A percentile compares a stretch with the other conserved stretches of the same genome.
These are phyloP conservation scores for Ligdia adustata DNA, from an alignment of 2,888 invertebrate genomes.

Conservation along the genomic window DNA sequence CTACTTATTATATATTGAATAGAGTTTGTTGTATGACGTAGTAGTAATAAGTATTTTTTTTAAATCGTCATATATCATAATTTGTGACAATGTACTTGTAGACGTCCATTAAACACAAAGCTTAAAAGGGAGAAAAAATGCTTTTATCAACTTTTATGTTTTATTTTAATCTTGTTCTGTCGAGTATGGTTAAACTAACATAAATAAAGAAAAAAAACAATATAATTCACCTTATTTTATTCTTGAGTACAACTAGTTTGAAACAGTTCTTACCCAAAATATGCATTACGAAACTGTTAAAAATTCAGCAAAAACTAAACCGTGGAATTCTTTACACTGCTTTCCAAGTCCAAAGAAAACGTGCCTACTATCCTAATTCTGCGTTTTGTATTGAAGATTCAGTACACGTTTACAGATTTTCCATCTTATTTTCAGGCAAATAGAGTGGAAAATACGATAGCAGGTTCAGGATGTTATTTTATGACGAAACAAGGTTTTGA, in stretches of 20 bases:
- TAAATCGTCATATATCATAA: no score
- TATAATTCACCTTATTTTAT: no score
- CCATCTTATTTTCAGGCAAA: constrained; percentile 2
- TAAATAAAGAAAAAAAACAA: no score
- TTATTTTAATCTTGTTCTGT: no score
- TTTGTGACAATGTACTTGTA: no score
- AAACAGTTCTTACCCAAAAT: constrained; percentile 26
- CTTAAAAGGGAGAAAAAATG: no score
- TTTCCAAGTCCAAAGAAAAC: constrained; percentile 76
- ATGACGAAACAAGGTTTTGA: constrained; percentile 45
- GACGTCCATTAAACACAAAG: no score
- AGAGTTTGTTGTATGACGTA: not conserved
- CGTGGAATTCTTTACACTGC: constrained; percentile 53
- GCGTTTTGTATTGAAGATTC: constrained; percentile 23
- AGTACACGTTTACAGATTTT: not conserved
- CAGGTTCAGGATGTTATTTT: constrained; percentile 11
- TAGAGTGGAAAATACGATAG: constrained; percentile 16
- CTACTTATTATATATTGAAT: constrained; percentile 5
- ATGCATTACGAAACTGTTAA: constrained; percentile 54
- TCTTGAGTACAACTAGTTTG: not conserved
- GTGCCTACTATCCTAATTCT: constrained; percentile 34
- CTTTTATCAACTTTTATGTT: no score
- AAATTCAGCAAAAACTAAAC: constrained; percentile 55
- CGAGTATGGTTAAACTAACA: no score
- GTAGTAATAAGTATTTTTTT: no score